Evolutionary conservation across 2,797 vertebrate species (phyloP), one percentile per base, ranked within the genome.

Genomic region (Sebastes kiyomatsui): DNA sequence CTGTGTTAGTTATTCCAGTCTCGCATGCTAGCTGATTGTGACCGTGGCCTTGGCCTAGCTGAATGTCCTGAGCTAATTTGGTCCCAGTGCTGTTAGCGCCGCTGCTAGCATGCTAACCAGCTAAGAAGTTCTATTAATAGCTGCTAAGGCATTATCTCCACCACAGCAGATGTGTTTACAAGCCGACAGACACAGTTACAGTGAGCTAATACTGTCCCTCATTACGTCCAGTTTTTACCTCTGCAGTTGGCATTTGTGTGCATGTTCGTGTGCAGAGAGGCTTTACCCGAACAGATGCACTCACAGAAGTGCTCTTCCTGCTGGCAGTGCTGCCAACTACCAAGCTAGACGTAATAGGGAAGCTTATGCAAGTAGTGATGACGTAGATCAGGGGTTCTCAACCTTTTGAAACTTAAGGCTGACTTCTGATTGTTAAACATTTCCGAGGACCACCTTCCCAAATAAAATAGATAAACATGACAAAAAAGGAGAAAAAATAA

Each of bases 61-160:
- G 8, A 65, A 66, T 80, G 83, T 90, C 81, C 84, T 67, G 58
- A 71, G 86, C 84, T 93, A 90, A 93, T 91, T 92, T 71, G 28
- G 89, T 80, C 76, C 56, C 49, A 5, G 58, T 71, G 81, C 82
- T 81, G 49, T 82, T 72, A 75, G 76, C 42, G 32, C 72, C 8
- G 81, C 78, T 80, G 83, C 76, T 87, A 88, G 88, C 86, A 85
- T 91, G 88, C 77, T 90, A 83, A 74, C 71, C 66, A 14, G 81
- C 88, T 85, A 88, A 91, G 85, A 79, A 7, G 30, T 13, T 68
- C 90, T 92, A 91, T 90, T 84, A 83, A 91, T 94, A 90, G 90
- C 88, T 23, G 35, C 56, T 58, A 23, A 79, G 81, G 81, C 86
- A 71, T 91, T 81, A 77, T 84, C 78, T 88, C 60, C 54, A 87